phyloP scores from a whole-genome alignment of 2,888 invertebrate species.

The Drosophila eohydei region DNA sequence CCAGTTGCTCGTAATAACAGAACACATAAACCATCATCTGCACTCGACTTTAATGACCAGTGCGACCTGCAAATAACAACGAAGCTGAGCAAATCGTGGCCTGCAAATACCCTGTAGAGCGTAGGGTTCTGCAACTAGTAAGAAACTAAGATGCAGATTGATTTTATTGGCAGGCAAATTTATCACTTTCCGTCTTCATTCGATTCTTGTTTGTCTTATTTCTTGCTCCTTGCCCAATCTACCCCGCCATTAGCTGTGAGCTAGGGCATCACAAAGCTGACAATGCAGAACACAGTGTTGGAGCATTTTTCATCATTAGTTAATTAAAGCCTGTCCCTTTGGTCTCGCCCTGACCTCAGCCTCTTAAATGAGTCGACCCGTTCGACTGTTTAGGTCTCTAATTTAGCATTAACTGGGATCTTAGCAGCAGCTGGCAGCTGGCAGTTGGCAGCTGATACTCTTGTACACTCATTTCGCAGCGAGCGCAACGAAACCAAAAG shows the following conservation, averaged over 20 bases:
- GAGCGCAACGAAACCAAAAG: slow-evolving; percentile 64
- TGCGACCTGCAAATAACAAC: slow-evolving; percentile 33
- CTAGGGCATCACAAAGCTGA: slow-evolving; percentile 11
- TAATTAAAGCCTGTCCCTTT: slow-evolving; percentile 53
- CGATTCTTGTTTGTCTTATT: neutral
- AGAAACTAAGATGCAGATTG: too few relatives aligned
- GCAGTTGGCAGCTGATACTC: slow-evolving; percentile 35
- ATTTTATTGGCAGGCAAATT: too few relatives aligned
- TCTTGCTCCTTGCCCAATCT: neutral
- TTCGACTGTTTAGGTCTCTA: slow-evolving; percentile 41
- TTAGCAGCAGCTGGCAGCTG: slow-evolving; percentile 51
- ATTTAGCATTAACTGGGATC: slow-evolving; percentile 77
- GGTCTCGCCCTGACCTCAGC: neutral
- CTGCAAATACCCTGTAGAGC: neutral
- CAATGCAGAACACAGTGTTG: slow-evolving; percentile 13
- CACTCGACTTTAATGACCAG: slow-evolving; percentile 49
- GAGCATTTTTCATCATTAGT: slow-evolving; percentile 74
- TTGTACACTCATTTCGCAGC: slow-evolving; percentile 11
- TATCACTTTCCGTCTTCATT: too few relatives aligned
- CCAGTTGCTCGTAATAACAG: slow-evolving; percentile 16
- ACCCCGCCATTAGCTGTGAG: neutral
- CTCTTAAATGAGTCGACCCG: neutral
- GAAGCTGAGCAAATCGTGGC: too few relatives aligned
- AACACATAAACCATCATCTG: slow-evolving; percentile 51
- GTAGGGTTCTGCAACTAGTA: neutral